These are phyloP conservation scores for Pollenia angustigena DNA, from an alignment of 2,888 invertebrate genomes.

Conservation along the genomic window DNA sequence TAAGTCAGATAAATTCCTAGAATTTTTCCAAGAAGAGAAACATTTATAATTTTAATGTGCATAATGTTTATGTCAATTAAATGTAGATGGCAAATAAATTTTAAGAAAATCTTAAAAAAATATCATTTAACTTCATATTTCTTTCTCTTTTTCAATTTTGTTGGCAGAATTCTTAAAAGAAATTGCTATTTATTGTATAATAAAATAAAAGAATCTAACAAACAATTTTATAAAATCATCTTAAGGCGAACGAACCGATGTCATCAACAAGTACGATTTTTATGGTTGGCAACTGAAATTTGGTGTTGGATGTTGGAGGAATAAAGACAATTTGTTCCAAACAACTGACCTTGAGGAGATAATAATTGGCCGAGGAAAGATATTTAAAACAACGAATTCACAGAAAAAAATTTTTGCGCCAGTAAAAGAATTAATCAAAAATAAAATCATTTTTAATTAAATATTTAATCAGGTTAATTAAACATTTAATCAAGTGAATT, in stretches of 20 bases:
- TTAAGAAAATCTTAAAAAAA: background rate
- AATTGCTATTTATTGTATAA: background rate
- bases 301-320: background rate
- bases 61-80: conserved; percentile 41
- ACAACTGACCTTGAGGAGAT: conserved; percentile 27
- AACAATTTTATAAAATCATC: conserved; percentile 34
- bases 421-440: too few relatives aligned
- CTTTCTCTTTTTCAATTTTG: background rate
- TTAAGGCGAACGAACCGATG: conserved; percentile 8
- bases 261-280: conserved; percentile 7
- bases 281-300: background rate
- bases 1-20: conserved; percentile 16
- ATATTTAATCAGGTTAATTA: too few relatives aligned
- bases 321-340: background rate
- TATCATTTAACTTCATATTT: background rate
- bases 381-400: conserved; percentile 1
- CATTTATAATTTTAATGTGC: conserved; percentile 21
- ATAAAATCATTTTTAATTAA: too few relatives aligned
- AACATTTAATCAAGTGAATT: too few relatives aligned
- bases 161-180: conserved; percentile 29
- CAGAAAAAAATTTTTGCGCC: too few relatives aligned
- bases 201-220: background rate
- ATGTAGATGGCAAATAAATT: background rate
- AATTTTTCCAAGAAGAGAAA: background rate
- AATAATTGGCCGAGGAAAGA: background rate